Base-by-base conservation (phyloP, 2,113 vertebrate genomes). In the Acrocephalus kingi region DNA sequence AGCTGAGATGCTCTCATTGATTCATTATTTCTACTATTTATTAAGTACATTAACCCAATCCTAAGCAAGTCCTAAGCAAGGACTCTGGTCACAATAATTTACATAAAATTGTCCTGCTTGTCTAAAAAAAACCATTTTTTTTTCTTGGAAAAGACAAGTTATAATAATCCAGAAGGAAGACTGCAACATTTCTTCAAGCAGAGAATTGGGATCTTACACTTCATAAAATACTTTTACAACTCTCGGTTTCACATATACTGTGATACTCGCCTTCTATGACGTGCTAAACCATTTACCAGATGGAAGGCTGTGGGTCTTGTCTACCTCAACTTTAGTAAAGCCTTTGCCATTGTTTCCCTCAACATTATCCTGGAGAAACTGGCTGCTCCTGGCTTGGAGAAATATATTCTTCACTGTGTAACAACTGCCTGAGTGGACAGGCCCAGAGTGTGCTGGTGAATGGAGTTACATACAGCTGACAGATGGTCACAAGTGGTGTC, bases 211-310 rank as follows among this genome's bases (percentile, higher is more conserved):
- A 73, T 66, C 39, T 87, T 59, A 48, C 5, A 56, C 10, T 19
- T 73, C 21, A 84, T 41, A 30, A 90, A 68, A 69, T 73, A 74
- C 7, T 73, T 91, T 58, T 27, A 59, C 67, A 76, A 73, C 5
- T 66, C 37, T 66, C 66, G 14, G 8, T 51, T 94, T 88, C 67
- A 19, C 39, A 18, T 11, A 27, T 21, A 13, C 1, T 5, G 6
- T 62, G 6, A 6, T 8, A 51, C 4, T 45, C 13, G 49, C 49
- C 3, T 31, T 74, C 72, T 17, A 6, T 20, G 25, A 41, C 4
- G 6, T 16, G 15, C 8, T 54, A 19, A 33, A 39, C 13, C 9
- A 2, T 49, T 52, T n/a, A 59, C 28, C 0, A 0, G 4, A n/a
- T n/a, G 37, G 58, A 72, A 66, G 37, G 20, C 45, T 58, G 33